Percentiles rank a stretch among this genome's conserved stretches.
Evolutionary conservation across 1,140 invertebrate genomes (phyloP).

Genomic region (Wiebesia pumilae): DNA sequence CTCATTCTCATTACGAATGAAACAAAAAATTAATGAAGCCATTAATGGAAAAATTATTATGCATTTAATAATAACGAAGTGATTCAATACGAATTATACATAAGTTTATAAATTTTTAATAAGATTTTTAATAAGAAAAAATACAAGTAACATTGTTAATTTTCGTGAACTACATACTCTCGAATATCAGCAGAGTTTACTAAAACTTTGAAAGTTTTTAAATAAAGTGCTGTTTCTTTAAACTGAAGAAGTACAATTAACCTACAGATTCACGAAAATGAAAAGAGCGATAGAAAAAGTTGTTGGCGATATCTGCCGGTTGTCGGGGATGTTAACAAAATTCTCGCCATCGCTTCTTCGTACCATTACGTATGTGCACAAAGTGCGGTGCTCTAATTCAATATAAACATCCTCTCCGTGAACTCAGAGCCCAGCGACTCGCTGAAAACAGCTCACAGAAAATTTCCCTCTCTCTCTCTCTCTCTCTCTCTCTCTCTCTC

Average conservation of each 20-base stretch:
- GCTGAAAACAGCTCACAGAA: background rate
- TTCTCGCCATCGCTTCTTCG: background rate
- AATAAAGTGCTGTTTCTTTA: too few species aligned
- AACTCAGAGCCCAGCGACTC: background rate
- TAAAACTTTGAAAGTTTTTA: too few species aligned
- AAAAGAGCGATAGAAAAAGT: slow-evolving; percentile 7
- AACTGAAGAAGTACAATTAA: background rate
- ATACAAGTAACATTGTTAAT: too few species aligned
- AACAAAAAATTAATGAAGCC: too few species aligned
- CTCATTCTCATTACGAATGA: too few species aligned
- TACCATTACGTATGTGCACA: background rate
- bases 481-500: background rate
- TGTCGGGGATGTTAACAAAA: background rate
- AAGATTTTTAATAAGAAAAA: too few species aligned
- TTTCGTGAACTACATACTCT: too few species aligned
- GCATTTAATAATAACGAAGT: too few species aligned
- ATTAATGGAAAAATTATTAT: too few species aligned
- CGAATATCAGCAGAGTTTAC: too few species aligned
- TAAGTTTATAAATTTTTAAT: too few species aligned
- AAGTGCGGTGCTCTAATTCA: slow-evolving; percentile 14
- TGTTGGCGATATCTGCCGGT: background rate
- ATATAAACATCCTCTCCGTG: background rate
- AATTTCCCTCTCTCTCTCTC: background rate
- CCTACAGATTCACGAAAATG: background rate
- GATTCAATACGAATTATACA: too few species aligned